Base-by-base conservation (phyloP, 30 jellyfish, hydroid and myxozoan species). In the Morbakka virulenta region DNA sequence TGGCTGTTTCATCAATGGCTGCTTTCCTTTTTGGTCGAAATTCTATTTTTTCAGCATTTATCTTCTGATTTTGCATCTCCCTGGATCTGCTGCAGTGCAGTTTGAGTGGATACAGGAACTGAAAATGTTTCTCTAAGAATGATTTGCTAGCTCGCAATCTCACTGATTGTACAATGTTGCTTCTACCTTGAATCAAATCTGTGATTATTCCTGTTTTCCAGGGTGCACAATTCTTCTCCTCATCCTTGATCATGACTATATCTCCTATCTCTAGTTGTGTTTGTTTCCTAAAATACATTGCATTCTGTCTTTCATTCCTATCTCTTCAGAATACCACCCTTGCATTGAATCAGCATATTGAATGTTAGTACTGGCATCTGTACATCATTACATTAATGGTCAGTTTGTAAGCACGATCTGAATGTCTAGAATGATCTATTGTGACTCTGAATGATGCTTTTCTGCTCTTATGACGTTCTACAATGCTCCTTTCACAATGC, bases 21-120 rank as follows among this genome's bases (percentile, higher is more conserved):
- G 88, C 83, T 64, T 57, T 47, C 83, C 89, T 64, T 64, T 50
- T 29, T 49, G 89, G 89, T 3, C 81, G 74, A 79, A 79, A 79
- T 32, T 79, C 83, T 66, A 24, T 65, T 64, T 74, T 82, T 65
- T 66, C 66, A 26, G 80, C 80, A 50, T 27, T 35, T 22, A 32
- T 32, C 1, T 50, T 51, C 61, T 73, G 74, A 17, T 48, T 63
- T 62, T 72, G 74, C 21, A 28, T 51, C 62, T 74, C 79, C 66
- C n/a, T 31, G 0, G 32, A 70, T 31, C 33, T 61, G 81, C 83
- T 76, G 26, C 48, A 76, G 67, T 73, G 85, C 49, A 76, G 25
- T 47, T 76, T 48, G 11, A 76, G 50, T 25, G 87, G 80, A 32
- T 76, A 61, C 22, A 62, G 41, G 12, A 22, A 51, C 32, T 65